Conservation (phyloP, 2,888 invertebrate genomes). For the Apeira syringaria region DNA sequence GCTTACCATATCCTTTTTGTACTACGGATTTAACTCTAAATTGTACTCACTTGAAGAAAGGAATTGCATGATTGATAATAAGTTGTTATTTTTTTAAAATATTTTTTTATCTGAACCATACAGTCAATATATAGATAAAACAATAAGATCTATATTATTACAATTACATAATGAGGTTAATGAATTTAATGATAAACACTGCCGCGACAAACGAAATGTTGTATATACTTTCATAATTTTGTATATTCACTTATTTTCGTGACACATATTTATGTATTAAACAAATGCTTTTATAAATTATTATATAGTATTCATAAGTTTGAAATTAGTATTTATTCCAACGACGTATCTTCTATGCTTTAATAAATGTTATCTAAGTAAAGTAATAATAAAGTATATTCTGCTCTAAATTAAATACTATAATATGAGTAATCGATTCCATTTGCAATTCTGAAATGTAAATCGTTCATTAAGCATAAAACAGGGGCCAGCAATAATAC, state of each 20-base stretch:
- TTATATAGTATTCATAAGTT: constrained; percentile 2
- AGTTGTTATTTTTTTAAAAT: no score
- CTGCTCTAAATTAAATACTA: constrained; percentile 17
- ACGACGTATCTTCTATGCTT: constrained; percentile 28
- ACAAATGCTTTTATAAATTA: constrained; percentile 3
- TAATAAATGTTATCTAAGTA: constrained; percentile 18
- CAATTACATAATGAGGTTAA: constrained; percentile 26
- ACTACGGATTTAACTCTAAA: no score
- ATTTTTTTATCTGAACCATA: background rate
- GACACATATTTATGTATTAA: constrained; percentile 1
- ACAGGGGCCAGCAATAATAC: no score
- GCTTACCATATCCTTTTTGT: no score
- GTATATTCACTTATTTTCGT: constrained; percentile 21
- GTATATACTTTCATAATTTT: constrained; percentile 37
- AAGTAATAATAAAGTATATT: constrained; percentile 8
- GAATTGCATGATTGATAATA: no score
- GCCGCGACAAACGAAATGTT: constrained; percentile 47
- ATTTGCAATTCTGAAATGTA: background rate
- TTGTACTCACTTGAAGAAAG: no score
- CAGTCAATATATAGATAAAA: constrained; percentile 16
- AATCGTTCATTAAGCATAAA: no score
- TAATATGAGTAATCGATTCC: background rate
- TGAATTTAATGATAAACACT: constrained; percentile 39
- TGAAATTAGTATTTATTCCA: constrained; percentile 14
- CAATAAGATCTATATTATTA: constrained; percentile 22